phyloP scores from a whole-genome alignment of 2,888 invertebrate genomes.

The Villa cingulata region DNA sequence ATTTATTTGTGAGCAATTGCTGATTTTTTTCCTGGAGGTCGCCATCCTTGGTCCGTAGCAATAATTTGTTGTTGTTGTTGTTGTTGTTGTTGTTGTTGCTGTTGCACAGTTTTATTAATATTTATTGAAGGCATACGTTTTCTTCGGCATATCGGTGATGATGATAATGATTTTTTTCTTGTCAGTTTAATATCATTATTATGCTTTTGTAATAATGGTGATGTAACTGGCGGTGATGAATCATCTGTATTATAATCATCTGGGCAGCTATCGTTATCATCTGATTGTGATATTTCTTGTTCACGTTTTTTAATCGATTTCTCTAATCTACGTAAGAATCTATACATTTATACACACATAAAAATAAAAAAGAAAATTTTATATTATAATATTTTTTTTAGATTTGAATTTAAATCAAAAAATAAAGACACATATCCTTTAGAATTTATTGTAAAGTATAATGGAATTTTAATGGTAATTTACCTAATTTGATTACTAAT shows the following conservation, averaged over 20 bases:
- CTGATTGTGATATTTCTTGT: slow-evolving; percentile 34
- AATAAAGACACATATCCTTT: too few relatives aligned
- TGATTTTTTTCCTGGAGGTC: slow-evolving; percentile 22
- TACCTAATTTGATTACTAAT: slow-evolving; percentile 69
- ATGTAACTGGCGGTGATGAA: slow-evolving; percentile 51
- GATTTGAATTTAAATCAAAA: too few relatives aligned
- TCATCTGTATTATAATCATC: slow-evolving; percentile 43
- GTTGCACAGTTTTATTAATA: slow-evolving; percentile 13
- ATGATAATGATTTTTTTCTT: slow-evolving; percentile 19
- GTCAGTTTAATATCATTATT: slow-evolving; percentile 13
- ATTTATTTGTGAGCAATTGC: slow-evolving; percentile 21
- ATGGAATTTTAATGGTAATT: not conserved
- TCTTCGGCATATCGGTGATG: slow-evolving; percentile 21
- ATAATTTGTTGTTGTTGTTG: too few relatives aligned
- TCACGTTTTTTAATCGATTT: slow-evolving; percentile 56
- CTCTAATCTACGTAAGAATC: slow-evolving; percentile 57
- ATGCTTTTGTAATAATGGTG: slow-evolving; percentile 37
- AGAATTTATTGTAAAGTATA: too few relatives aligned
- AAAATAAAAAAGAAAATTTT: not conserved
- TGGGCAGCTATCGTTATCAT: slow-evolving; percentile 41
- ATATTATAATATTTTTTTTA: too few relatives aligned
- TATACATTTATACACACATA: slow-evolving; percentile 22
- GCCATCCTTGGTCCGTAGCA: slow-evolving; percentile 22
- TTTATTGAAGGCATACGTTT: slow-evolving; percentile 21
- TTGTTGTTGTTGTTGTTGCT: too few relatives aligned